Evolutionary conservation across 2,797 vertebrate genomes (phyloP).

Genomic region (Argya squamiceps): DNA sequence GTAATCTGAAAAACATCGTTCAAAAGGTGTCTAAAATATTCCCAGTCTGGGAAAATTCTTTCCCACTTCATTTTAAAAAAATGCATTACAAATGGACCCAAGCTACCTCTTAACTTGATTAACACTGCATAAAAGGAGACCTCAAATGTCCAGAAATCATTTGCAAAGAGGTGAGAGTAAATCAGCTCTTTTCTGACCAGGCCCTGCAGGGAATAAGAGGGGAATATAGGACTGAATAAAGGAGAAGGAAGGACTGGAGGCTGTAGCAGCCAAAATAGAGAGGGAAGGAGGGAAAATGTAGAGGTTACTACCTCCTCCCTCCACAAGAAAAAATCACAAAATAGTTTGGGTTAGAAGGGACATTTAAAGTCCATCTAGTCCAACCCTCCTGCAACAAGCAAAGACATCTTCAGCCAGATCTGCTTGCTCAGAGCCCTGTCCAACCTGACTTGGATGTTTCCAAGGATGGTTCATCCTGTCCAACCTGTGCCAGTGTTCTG

Average conservation of each 20-base stretch:
- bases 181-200: background rate
- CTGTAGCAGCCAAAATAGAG: background rate
- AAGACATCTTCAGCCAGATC: background rate
- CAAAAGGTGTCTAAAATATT: background rate
- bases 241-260: background rate
- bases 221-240: background rate
- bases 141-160: background rate
- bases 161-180: background rate
- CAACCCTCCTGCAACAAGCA: background rate
- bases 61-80: background rate
- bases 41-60: background rate
- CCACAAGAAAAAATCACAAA: background rate
- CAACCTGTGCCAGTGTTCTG: background rate
- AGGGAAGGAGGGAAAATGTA: background rate
- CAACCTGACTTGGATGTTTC: background rate
- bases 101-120: background rate
- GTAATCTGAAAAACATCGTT: background rate
- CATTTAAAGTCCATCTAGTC: background rate
- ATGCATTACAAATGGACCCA: background rate
- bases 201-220: background rate
- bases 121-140: background rate
- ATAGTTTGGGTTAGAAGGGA: background rate
- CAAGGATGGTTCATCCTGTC: background rate
- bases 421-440: background rate
- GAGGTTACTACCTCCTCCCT: accelerated